A percentile compares a stretch with the other conserved stretches of the same genome.
Evolutionary conservation across 2,797 vertebrate species (phyloP).

Genomic region (Falco rusticolus): DNA sequence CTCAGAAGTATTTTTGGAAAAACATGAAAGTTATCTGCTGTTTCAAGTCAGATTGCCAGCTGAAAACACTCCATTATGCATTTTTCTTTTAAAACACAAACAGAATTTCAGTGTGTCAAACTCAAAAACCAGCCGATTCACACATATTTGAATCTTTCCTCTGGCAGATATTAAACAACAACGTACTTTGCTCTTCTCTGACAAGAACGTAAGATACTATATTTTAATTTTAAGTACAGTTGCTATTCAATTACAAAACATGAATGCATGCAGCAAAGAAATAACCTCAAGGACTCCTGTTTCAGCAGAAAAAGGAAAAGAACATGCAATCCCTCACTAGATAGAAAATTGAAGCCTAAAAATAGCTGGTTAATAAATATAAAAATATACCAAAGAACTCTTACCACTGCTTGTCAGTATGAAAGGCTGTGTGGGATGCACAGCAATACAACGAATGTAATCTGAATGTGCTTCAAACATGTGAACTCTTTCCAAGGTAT

Average conservation of each 20-base stretch:
- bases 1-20: neutral
- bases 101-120: neutral
- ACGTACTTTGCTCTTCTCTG: neutral
- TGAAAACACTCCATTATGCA: neutral
- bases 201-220: neutral
- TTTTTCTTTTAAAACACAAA: too few species aligned
- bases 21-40: neutral
- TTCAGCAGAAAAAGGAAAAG: neutral
- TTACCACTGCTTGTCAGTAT: slow-evolving; percentile 97
- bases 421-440: slow-evolving; percentile 97
- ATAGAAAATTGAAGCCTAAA: neutral
- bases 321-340: neutral
- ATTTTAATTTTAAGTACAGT: neutral
- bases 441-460: slow-evolving; percentile 98
- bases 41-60: neutral
- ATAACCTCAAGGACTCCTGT: neutral
- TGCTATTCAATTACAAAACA: slow-evolving; percentile 5
- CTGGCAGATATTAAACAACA: neutral
- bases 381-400: neutral
- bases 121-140: neutral
- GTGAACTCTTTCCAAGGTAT: slow-evolving; percentile 95
- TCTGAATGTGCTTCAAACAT: slow-evolving; percentile 99
- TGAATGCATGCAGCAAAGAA: neutral
- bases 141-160: neutral
- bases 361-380: neutral